phyloP scores from a whole-genome alignment of 2,888 invertebrate species.

The Monopis laevigella region DNA sequence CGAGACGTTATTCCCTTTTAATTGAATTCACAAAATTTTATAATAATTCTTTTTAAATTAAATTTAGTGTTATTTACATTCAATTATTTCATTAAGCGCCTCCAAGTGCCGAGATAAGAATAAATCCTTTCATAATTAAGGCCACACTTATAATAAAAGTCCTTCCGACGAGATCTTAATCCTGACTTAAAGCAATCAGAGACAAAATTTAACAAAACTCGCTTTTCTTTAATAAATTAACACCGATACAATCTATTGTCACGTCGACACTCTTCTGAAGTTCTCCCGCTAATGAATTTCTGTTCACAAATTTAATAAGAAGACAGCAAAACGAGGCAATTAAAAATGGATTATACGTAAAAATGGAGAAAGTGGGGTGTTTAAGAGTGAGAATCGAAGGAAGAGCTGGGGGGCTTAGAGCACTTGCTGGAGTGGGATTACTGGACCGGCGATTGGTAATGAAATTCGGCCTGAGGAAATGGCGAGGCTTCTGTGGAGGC shows the following conservation, averaged over 20 bases:
- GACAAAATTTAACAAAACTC: slow-evolving; percentile 30
- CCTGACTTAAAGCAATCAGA: slow-evolving; percentile 39
- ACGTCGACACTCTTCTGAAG: slow-evolving; percentile 45
- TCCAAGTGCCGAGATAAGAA: background rate
- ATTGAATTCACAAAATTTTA: background rate
- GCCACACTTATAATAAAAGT: background rate
- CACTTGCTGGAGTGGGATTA: slow-evolving; percentile 55
- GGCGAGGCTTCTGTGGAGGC: slow-evolving; percentile 42
- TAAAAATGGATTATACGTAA: slow-evolving; percentile 63
- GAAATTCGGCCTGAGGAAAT: slow-evolving; percentile 60
- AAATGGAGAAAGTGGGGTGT: slow-evolving; percentile 54
- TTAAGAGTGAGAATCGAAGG: slow-evolving; percentile 55
- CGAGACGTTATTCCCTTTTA: too few species aligned
- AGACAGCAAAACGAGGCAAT: slow-evolving; percentile 44
- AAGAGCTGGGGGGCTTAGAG: slow-evolving; percentile 53
- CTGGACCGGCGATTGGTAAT: slow-evolving; percentile 58
- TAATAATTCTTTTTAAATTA: too few species aligned
- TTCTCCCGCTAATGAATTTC: slow-evolving; percentile 54
- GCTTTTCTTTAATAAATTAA: slow-evolving; percentile 51
- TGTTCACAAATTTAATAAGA: slow-evolving; percentile 52
- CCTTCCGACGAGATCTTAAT: slow-evolving; percentile 24
- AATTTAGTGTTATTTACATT: too few species aligned
- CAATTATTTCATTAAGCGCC: too few species aligned
- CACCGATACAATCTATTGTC: slow-evolving; percentile 55
- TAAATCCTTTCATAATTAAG: slow-evolving; percentile 4